Percentiles rank a stretch among this genome's conserved stretches.
These are phyloP conservation scores for Petrophora chlorosata DNA, from an alignment of 2,888 invertebrate species.

Conservation along the genomic window DNA sequence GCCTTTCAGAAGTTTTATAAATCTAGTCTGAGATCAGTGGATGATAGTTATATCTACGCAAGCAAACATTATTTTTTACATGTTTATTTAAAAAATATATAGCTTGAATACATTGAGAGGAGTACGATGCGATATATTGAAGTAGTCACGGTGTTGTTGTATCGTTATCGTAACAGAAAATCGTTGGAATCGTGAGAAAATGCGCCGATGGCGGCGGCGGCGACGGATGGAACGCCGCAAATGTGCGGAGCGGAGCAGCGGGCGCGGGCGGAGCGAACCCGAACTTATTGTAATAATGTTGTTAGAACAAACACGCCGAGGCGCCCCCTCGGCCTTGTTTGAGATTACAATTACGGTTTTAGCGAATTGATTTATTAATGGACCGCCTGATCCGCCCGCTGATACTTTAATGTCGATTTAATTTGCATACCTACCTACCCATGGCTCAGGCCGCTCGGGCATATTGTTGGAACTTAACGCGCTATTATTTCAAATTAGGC, in stretches of 20 bases:
- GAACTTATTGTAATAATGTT: constrained; percentile 84
- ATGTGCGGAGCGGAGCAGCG: constrained; percentile 25
- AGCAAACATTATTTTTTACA: too few relatives aligned
- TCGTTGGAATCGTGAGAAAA: constrained; percentile 55
- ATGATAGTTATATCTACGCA: too few relatives aligned
- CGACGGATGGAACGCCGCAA: too few relatives aligned
- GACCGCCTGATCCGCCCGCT: constrained; percentile 81
- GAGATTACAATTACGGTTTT: constrained; percentile 84
- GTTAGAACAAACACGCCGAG: constrained; percentile 79
- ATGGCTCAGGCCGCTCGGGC: constrained; percentile 30
- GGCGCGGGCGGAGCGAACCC: constrained; percentile 53
- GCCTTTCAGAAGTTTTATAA: too few relatives aligned
- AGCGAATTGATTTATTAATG: constrained; percentile 84
- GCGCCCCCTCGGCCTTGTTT: constrained; percentile 78
- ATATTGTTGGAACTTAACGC: constrained; percentile 30
- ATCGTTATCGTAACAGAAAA: constrained; percentile 33
- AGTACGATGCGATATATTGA: not conserved
- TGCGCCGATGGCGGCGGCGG: constrained; percentile 47
- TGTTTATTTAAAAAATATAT: too few relatives aligned
- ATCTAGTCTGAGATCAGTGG: too few relatives aligned
- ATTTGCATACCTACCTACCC: constrained; percentile 67
- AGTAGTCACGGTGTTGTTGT: constrained; percentile 17
- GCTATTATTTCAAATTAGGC: constrained; percentile 32
- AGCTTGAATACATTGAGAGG: not conserved
- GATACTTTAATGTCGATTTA: constrained; percentile 82